These are phyloP conservation scores for Drosophila littoralis DNA, from an alignment of 1,140 invertebrate genomes.

Conservation along the genomic window DNA sequence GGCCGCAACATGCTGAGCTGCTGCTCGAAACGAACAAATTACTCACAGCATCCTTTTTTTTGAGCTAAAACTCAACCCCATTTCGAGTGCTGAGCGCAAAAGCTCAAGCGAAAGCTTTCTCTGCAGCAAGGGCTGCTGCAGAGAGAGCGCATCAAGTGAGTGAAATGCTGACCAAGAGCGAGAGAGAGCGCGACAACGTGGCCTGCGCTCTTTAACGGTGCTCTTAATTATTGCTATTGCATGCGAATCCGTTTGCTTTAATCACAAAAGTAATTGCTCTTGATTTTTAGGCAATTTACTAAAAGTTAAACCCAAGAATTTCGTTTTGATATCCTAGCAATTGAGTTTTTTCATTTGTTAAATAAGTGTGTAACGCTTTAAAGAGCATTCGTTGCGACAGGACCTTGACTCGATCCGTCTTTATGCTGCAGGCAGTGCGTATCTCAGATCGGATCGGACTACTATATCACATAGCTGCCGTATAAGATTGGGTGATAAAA, in stretches of 20 bases:
- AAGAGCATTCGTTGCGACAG: too few relatives aligned
- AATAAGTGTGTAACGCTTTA: too few relatives aligned
- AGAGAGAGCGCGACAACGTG: slow-evolving; percentile 10
- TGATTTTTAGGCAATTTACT: slow-evolving; percentile 7
- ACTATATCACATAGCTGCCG: too few relatives aligned
- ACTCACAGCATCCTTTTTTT: slow-evolving; percentile 15
- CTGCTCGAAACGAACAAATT: background rate
- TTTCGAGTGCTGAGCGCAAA: slow-evolving; percentile 31
- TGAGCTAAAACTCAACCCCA: slow-evolving; percentile 27
- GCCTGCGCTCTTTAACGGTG: background rate
- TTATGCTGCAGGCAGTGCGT: too few relatives aligned
- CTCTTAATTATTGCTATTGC: slow-evolving; percentile 22
- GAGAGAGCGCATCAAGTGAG: background rate
- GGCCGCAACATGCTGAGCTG: background rate
- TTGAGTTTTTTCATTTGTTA: too few relatives aligned
- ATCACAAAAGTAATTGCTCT: slow-evolving; percentile 27
- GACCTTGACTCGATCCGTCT: too few relatives aligned
- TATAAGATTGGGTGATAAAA: too few relatives aligned
- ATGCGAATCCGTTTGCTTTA: slow-evolving; percentile 1
- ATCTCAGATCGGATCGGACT: too few relatives aligned
- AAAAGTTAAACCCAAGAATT: background rate
- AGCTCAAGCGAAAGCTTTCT: slow-evolving; percentile 30
- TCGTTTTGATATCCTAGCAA: background rate
- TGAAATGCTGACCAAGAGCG: background rate
- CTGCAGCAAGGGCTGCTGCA: slow-evolving; percentile 19